Base-by-base conservation (phyloP, 2,113 vertebrate species). In the Mus spicilegus region DNA sequence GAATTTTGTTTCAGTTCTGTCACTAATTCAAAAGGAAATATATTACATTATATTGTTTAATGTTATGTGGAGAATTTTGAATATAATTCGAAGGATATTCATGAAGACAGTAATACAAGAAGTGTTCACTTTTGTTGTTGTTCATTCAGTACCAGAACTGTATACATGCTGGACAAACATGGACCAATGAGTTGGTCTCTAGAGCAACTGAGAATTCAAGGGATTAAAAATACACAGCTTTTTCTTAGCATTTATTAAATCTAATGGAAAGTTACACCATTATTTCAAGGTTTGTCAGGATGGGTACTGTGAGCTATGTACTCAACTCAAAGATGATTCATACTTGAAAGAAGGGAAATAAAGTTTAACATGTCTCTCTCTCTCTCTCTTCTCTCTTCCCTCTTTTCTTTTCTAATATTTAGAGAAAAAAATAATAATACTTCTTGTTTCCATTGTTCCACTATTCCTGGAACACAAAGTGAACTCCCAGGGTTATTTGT, bases 201-300 rank as follows among this genome's bases (percentile, higher is more conserved):
- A 63, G 76, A 28, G 5, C 30, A 20, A 65, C 33, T 5, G 51
- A 49, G 65, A 95, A 94, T 96, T 73, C 72, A 97, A 96, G 73
- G 70, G 46, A 92, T 63, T 92, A 65, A 95, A 91, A 65, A 87
- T 2, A 61, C 11, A 84, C 12, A 69, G 26, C 95, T 81, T 42
- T 54, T 26, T 9, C 30, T 11, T 87, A 91, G 89, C 46, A 91
- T 95, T 97, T 96, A 95, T 93, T 95, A 95, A 96, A 42, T 95
- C 39, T 95, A 93, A 94, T 85, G 77, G 56, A 96, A 95, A 95
- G 81, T 82, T 89, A 91, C 58, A 65, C 61, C 84, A 77, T 97
- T 96, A 94, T 93, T 85, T 97, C 81, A 93, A 86, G 94, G 94
- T 70, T 81, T 90, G 93, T 97, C 93, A 94, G 90, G 87, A 91